Evolutionary conservation across 2,113 vertebrate genomes (phyloP).

Genomic region (Spermophilus dauricus): DNA sequence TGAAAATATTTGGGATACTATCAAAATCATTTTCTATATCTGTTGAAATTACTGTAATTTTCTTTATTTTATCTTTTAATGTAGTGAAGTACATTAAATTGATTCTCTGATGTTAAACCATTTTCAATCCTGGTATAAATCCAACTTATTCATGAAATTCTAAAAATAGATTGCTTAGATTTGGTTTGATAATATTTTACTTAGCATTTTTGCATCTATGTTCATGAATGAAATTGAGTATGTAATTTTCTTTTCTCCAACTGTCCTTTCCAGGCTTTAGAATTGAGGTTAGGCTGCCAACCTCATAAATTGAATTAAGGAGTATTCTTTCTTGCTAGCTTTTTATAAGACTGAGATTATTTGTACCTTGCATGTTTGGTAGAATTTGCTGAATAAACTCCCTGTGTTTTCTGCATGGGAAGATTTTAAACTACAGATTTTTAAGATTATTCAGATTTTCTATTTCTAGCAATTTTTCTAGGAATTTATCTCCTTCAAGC

Average conservation of each 20-base stretch:
- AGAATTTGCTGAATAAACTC: neutral
- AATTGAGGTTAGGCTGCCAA: neutral
- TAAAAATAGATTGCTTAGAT: neutral
- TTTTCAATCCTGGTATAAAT: constrained; percentile 18
- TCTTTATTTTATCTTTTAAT: neutral
- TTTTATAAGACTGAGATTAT: constrained; percentile 41
- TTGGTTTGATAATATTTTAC: constrained; percentile 49
- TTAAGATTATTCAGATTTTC: neutral
- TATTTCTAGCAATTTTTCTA: constrained; percentile 9
- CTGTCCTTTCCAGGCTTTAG: constrained; percentile 17
- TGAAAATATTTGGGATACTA: constrained; percentile 34
- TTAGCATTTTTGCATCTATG: constrained; percentile 24
- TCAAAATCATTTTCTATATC: neutral
- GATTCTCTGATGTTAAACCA: constrained; percentile 30
- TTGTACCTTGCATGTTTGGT: constrained; percentile 50
- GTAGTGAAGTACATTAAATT: neutral
- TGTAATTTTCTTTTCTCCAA: constrained; percentile 53
- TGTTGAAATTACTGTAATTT: constrained; percentile 34
- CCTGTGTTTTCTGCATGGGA: neutral
- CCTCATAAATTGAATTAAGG: neutral
- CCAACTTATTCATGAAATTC: neutral
- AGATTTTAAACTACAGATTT: constrained; percentile 1
- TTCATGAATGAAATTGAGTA: neutral
- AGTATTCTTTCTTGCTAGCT: neutral
- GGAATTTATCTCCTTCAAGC: constrained; percentile 2